Conservation (phyloP, 2,888 invertebrate species). For the Perdita meconis region DNA sequence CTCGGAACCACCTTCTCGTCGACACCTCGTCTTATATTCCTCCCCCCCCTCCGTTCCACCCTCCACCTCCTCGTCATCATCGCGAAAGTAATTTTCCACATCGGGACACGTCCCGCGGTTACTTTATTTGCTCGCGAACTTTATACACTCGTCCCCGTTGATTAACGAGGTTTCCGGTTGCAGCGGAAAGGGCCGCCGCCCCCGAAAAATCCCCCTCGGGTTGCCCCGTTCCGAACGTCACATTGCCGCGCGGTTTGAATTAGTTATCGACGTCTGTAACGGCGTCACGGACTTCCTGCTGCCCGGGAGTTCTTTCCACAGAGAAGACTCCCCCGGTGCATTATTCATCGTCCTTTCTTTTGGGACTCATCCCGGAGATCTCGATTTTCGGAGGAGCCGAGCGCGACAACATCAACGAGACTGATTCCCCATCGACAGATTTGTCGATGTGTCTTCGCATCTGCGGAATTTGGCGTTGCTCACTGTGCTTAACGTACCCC, state of each 20-base stretch:
- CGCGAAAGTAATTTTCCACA: constrained; percentile 59
- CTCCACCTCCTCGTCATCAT: constrained; percentile 48
- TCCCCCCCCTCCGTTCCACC: background rate
- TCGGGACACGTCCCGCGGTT: constrained; percentile 48
- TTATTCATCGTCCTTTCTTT: background rate
- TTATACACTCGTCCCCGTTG: constrained; percentile 54
- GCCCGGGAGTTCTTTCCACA: no score
- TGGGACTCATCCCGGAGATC: background rate
- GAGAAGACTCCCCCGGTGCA: background rate
- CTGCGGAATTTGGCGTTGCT: no score
- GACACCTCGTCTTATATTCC: constrained; percentile 47
- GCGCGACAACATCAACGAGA: no score
- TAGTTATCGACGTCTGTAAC: background rate
- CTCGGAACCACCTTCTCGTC: constrained; percentile 40
- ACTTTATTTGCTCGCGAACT: constrained; percentile 64
- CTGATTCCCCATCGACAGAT: no score
- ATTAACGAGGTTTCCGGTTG: constrained; percentile 61
- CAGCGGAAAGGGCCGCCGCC: background rate
- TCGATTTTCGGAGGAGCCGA: no score
- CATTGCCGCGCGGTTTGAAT: constrained; percentile 1
- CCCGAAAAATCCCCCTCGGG: background rate
- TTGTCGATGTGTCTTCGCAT: no score
- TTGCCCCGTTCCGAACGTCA: constrained; percentile 6
- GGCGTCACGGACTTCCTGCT: background rate
- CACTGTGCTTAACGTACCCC: no score